Conservation (phyloP, 2,888 invertebrate species). For the Chaitophorus viminalis region DNA sequence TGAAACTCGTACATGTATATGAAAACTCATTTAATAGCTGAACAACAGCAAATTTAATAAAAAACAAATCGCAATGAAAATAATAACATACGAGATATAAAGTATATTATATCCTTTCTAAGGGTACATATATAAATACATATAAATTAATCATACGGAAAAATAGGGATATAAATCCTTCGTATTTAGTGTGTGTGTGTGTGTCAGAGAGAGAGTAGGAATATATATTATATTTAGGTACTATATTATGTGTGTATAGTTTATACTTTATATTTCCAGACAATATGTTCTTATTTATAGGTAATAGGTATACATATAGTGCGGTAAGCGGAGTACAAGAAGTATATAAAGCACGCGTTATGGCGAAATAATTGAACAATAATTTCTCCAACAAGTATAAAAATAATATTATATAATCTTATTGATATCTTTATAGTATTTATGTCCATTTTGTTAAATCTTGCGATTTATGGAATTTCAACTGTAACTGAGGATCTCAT, state of each 20-base stretch:
- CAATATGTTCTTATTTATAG: neutral
- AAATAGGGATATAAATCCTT: neutral
- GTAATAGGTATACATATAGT: neutral
- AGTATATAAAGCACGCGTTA: neutral
- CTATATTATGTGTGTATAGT: neutral
- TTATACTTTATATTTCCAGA: neutral
- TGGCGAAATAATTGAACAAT: slow-evolving; percentile 1
- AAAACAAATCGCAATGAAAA: neutral
- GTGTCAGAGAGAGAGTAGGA: too few species aligned
- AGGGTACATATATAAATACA: neutral
- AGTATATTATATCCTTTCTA: neutral
- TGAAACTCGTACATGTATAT: neutral
- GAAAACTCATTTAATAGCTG: neutral
- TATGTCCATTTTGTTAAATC: too few species aligned
- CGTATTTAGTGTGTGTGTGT: neutral
- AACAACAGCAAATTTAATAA: neutral
- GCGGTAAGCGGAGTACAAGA: neutral
- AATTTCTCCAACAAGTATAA: neutral
- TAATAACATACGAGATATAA: neutral
- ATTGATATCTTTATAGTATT: too few species aligned
- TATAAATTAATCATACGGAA: neutral
- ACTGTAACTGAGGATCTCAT: too few species aligned
- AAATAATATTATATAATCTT: too few species aligned
- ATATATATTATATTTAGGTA: too few species aligned
- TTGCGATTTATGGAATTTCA: too few species aligned